Conservation (phyloP, 2,888 invertebrate species). For the Harpalus rubripes region DNA sequence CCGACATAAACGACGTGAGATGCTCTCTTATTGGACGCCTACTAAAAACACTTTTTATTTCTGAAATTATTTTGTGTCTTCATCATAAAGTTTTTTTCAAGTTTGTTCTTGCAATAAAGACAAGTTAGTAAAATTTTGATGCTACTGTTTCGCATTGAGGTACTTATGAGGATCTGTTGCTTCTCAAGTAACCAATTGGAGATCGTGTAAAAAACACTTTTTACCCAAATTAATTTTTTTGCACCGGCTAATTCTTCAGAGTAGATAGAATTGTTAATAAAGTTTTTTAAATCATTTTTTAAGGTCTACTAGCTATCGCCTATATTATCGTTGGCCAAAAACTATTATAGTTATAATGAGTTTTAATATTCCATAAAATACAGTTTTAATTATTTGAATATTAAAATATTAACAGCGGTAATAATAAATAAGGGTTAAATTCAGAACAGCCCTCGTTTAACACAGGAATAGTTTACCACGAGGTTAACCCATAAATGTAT, state of each 20-base stretch:
- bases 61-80: conserved; percentile 47
- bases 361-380: no score
- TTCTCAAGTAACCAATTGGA: conserved; percentile 28
- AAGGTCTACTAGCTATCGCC: no score
- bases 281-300: no score
- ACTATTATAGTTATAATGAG: no score
- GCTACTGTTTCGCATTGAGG: conserved; percentile 38
- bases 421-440: no score
- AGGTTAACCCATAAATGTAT: no score
- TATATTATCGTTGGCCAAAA: no score
- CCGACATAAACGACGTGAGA: conserved; percentile 47
- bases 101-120: conserved; percentile 41
- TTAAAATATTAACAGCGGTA: no score
- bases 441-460: no score
- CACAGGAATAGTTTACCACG: no score
- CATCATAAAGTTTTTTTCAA: conserved; percentile 45
- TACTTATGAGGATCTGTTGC: conserved; percentile 48
- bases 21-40: conserved; percentile 40
- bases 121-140: conserved; percentile 45
- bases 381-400: no score
- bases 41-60: conserved; percentile 38
- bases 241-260: neutral
- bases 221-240: conserved; percentile 28
- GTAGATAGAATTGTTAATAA: neutral
- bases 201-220: conserved; percentile 12